A percentile compares a stretch with the other conserved stretches of the same genome.
These are phyloP conservation scores for Amphimedon queenslandica DNA, from an alignment of 37 sponge, comb jelly and placozoan species.

Conservation along the genomic window DNA sequence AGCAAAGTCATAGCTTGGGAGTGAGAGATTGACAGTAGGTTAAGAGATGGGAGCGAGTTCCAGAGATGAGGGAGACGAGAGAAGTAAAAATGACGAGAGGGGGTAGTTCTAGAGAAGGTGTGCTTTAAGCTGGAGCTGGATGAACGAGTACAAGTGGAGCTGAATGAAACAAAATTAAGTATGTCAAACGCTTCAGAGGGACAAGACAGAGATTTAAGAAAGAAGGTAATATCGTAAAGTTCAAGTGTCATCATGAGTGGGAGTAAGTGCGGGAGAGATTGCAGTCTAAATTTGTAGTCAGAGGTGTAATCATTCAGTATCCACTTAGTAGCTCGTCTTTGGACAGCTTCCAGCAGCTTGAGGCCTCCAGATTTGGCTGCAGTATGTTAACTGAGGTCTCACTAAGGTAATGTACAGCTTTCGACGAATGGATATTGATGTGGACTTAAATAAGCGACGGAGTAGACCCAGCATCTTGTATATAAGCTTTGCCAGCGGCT, in stretches of 20 bases:
- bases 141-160: not conserved
- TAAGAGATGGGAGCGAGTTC: not conserved
- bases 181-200: not conserved
- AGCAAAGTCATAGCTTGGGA: too few relatives aligned
- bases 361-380: constrained; percentile 13
- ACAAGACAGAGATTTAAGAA: not conserved
- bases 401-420: too few relatives aligned
- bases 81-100: constrained; percentile 4
- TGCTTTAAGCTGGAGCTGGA: not conserved
- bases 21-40: not conserved
- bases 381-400: too few relatives aligned
- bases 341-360: not conserved
- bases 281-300: constrained; percentile 5
- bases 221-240: constrained; percentile 5
- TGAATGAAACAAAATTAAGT: not conserved
- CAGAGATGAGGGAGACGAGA: not conserved
- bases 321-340: constrained; percentile 6
- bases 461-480: too few relatives aligned
- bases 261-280: constrained; percentile 1
- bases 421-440: too few relatives aligned
- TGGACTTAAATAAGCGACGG: too few relatives aligned
- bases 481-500: too few relatives aligned
- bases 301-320: constrained; percentile 1
- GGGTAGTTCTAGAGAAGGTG: not conserved
- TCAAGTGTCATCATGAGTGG: constrained; percentile 5